Evolutionary conservation across 2,113 vertebrate species (phyloP).

Genomic region (Hassar affinis): DNA sequence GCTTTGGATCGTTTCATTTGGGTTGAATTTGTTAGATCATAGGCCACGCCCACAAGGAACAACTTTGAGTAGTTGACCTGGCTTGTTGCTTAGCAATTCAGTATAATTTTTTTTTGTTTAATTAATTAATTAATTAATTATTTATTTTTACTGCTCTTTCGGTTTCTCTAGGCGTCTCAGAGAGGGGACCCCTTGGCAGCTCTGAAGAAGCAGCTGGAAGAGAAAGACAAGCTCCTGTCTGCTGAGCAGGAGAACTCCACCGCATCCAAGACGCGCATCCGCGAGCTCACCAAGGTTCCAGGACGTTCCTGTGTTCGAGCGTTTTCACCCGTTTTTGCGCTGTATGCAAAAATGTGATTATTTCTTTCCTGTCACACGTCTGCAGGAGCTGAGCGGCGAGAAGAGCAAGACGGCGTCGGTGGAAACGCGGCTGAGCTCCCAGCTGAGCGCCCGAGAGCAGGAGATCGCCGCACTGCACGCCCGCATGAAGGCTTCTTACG

Average conservation of each 20-base stretch:
- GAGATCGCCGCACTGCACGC: slow-evolving; percentile 75
- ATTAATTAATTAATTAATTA: too few species aligned
- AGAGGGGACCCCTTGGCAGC: slow-evolving; percentile 78
- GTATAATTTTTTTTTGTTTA: too few species aligned
- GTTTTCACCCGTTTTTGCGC: too few species aligned
- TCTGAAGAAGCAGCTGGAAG: slow-evolving; percentile 83
- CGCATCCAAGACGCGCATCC: slow-evolving; percentile 73
- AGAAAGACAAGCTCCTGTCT: slow-evolving; percentile 81
- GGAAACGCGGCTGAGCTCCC: slow-evolving; percentile 79
- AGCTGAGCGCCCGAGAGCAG: slow-evolving; percentile 72
- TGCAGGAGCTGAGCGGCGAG: slow-evolving; percentile 75
- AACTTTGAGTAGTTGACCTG: too few species aligned
- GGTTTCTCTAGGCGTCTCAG: slow-evolving; percentile 75
- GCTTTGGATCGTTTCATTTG: neutral
- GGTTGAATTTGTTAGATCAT: neutral
- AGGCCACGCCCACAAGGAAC: neutral
- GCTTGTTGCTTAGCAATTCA: neutral
- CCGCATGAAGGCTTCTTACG: slow-evolving; percentile 82
- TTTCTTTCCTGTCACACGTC: too few species aligned
- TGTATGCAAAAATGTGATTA: too few species aligned
- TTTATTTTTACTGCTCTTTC: neutral
- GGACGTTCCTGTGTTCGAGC: neutral
- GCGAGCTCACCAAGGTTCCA: slow-evolving; percentile 80
- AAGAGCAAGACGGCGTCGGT: slow-evolving; percentile 65
- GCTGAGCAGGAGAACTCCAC: slow-evolving; percentile 74